Evolutionary conservation across 1,140 invertebrate species (phyloP), one percentile per base, ranked within the genome.

Genomic region (Trissolcus basalis): DNA sequence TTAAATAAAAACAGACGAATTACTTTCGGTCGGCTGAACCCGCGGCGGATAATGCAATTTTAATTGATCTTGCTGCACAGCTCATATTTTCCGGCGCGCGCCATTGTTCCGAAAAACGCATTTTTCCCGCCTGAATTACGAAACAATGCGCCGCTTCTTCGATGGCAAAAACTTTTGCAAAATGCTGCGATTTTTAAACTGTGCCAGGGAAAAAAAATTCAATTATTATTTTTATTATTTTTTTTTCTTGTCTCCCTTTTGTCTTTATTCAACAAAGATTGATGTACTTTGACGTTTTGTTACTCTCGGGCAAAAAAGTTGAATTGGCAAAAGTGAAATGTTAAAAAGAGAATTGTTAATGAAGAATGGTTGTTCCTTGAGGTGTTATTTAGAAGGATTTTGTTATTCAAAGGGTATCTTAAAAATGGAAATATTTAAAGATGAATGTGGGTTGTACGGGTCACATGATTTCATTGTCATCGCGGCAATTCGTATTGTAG

Each of bases 381-480:
- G n/a, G n/a, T n/a, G n/a, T n/a, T n/a, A n/a, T n/a, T n/a, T n/a
- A n/a, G n/a, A n/a, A n/a, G 19, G 19, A 27, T 27, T n/a, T n/a
- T 27, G 19, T 27, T 27, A 27, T 27, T 27, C 2, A 27, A 27
- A 27, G 19, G 1, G 1, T 1, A 27, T 6, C 19, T 27, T 27
- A 27, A 27, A 27, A 27, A 27, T 27, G 19, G 19, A 27, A 1
- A 27, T n/a, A 4, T 39, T 39, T 39, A 4, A 39, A 8, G 9
- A 39, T n/a, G 36, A 39, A 39, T 11, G 36, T 39, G 9, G 9
- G 3, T 39, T 39, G 36, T 39, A 11, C 9, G 45, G 15, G 44
- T 70, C 67, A 70, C 50, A 56, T 70, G 67, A 70, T 50, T 61
- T 43, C 50, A 61, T 61, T 70, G 67, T 70, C 67, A 70, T 59